Evolutionary conservation across 2,113 vertebrate genomes (phyloP), one percentile per base, ranked within the genome.

Genomic region (Phocoena phocoena): DNA sequence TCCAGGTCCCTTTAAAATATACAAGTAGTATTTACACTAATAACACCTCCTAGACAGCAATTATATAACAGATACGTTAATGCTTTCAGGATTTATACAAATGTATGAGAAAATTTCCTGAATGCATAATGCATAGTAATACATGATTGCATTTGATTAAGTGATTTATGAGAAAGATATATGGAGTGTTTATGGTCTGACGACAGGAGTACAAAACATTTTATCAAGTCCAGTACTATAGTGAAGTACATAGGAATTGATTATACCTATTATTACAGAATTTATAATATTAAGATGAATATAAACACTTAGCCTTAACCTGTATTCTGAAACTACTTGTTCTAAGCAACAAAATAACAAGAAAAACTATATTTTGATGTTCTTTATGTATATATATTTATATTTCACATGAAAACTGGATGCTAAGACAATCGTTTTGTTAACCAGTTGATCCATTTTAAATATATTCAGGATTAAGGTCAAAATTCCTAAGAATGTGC

Each of bases 161-260:
- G 55, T 96, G 74, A 84, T 84, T 68, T 87, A 93, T 92, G 25
- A 33, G n/a, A 97, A 96, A 73, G 20, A 47, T 68, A 90, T n/a
- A 77, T 88, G 55, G 8, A 80, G 2, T 65, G 31, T 63, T 90
- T 95, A 65, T 81, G 17, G 7, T 76, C 26, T 90, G 82, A 50
- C 23, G 87, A 23, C 3, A 71, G 31, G 18, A 68, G 36, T 31
- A 89, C 3, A 85, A 76, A 47, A n/a, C 10, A 70, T 36, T 25
- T 58, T 89, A 81, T 93, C 31, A 87, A 26, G 36, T 79, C 12
- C n/a, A 89, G 8, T 41, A 79, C 36, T 80, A 81, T 23, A 80
- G 44, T 36, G 1, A 83, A 68, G 4, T 92, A 65, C 36, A 38
- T 70, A 95, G 17, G 8, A 84, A 96, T 58, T 93, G 26, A 73